Base-by-base conservation (phyloP, 2,888 invertebrate species). In the Byasa hedistus region DNA sequence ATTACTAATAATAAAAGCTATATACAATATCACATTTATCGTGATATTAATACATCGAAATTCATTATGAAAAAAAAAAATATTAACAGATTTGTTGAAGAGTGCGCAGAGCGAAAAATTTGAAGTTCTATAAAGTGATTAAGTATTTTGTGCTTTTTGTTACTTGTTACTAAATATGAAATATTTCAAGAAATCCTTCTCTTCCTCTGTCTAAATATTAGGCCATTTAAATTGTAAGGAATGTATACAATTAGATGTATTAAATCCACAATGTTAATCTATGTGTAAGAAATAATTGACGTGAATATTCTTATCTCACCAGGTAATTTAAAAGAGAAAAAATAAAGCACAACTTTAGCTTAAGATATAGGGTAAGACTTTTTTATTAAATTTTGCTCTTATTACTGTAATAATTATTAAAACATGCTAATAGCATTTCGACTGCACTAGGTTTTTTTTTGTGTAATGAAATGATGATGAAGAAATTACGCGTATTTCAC, bases 1-100 rank as follows among this genome's bases (percentile, higher is more conserved):
- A 65, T 66, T 66, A 57, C 54, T 51, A 44, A 60, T 48, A 58
- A 2, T 24, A 22, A 64, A 64, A 61, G 57, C 57, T 70, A 73
- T 71, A 57, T 73, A 72, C 72, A 74, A 69, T 76, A 77, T 77
- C 77, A 78, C 77, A 77, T 75, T 69, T 72, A 68, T 63, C 60
- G 73, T 74, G 72, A 74, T 66, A 64, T 61, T 36, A 65, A 59
- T 64, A 56, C 56, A 58, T 59, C 57, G 23, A 54, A 59, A 7
- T 52, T n/a, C 32, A 48, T 21, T 54, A 32, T 22, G 2, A 12
- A 39, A 39, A 54, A 3, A 12, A 54, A 54, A 54, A 22, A 22
- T 22, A 54, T 7, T 54, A 44, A 58, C 19, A 48, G 15, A 39
- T 15, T 39, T 39, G 15, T 12, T 39, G 39, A 39, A 39, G 15